Conservation (phyloP, 1,140 invertebrate genomes). For the Diorhabda elongata region DNA sequence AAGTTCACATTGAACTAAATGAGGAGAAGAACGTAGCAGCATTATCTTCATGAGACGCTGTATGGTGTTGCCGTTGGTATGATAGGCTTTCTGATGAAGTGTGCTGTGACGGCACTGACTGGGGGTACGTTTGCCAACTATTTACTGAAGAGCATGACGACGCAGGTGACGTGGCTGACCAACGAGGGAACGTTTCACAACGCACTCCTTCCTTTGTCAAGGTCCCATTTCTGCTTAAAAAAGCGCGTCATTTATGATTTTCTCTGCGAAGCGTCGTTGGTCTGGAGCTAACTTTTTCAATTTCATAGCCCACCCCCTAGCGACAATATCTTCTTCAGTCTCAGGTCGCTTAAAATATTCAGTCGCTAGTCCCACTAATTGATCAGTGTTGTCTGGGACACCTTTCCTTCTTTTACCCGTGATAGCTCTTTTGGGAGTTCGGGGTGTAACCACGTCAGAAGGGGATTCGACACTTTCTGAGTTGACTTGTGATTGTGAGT, state of each 20-base stretch:
- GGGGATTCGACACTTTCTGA: not conserved
- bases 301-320: not conserved
- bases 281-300: conserved; percentile 1
- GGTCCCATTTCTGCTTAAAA: conserved; percentile 11
- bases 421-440: conserved; percentile 7
- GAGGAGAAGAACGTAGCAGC: too few species aligned
- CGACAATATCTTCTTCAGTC: not conserved
- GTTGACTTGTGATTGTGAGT: not conserved
- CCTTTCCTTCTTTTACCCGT: conserved; percentile 17
- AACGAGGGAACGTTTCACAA: too few species aligned
- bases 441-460: conserved; percentile 3
- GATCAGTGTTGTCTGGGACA: conserved; percentile 17
- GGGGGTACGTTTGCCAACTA: not conserved
- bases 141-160: not conserved
- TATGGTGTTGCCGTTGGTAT: conserved; percentile 1
- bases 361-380: not conserved
- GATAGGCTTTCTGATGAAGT: not conserved
- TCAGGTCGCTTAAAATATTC: too few species aligned
- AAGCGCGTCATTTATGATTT: not conserved
- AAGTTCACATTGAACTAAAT: not conserved
- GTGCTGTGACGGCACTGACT: not conserved
- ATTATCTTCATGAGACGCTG: not conserved
- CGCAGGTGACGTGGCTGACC: not conserved
- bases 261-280: conserved; percentile 9
- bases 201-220: conserved; percentile 11